Percentiles rank a stretch among this genome's conserved stretches.
Evolutionary conservation across 2,797 vertebrate species (phyloP).

Genomic region (Tapirus indicus): DNA sequence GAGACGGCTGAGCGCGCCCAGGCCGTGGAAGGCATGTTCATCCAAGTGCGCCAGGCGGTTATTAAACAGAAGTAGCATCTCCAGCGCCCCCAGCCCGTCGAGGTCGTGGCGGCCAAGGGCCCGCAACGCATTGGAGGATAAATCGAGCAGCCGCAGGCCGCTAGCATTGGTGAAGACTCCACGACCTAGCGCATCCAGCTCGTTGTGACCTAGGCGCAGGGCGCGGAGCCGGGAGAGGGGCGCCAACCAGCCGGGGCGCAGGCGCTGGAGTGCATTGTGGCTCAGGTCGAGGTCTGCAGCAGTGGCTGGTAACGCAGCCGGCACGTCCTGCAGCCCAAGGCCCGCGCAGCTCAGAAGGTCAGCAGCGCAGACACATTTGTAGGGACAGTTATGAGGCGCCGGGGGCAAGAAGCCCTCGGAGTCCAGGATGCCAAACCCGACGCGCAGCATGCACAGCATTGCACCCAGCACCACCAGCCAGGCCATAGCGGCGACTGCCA

Average conservation of each 20-base stretch:
- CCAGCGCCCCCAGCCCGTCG: conserved; percentile 89
- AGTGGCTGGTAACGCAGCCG: conserved; percentile 86
- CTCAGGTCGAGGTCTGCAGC: conserved; percentile 93
- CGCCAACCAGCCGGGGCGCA: conserved; percentile 88
- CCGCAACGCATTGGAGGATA: conserved; percentile 94
- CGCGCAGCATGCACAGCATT: conserved; percentile 73
- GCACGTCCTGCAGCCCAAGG: conserved; percentile 87
- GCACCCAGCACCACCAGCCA: background rate
- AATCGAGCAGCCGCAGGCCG: conserved; percentile 92
- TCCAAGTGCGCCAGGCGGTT: conserved; percentile 92
- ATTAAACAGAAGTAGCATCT: conserved; percentile 95
- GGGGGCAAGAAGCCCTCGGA: conserved; percentile 7
- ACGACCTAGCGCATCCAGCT: conserved; percentile 85
- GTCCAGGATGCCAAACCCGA: conserved; percentile 77
- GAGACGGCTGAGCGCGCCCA: conserved; percentile 90
- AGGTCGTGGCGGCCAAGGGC: conserved; percentile 91
- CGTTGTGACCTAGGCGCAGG: conserved; percentile 93
- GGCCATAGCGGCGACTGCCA: conserved; percentile 76
- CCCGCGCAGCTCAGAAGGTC: conserved; percentile 95
- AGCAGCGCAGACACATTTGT: conserved; percentile 91
- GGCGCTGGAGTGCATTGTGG: conserved; percentile 91
- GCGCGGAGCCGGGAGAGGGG: conserved; percentile 90
- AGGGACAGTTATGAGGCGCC: conserved; percentile 83
- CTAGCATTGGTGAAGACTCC: conserved; percentile 92
- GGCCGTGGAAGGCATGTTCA: conserved; percentile 87